A percentile compares a stretch with the other conserved stretches of the same genome.
Evolutionary conservation across 2,113 vertebrate species (phyloP).

Genomic region (Entomyzon cyanotis): DNA sequence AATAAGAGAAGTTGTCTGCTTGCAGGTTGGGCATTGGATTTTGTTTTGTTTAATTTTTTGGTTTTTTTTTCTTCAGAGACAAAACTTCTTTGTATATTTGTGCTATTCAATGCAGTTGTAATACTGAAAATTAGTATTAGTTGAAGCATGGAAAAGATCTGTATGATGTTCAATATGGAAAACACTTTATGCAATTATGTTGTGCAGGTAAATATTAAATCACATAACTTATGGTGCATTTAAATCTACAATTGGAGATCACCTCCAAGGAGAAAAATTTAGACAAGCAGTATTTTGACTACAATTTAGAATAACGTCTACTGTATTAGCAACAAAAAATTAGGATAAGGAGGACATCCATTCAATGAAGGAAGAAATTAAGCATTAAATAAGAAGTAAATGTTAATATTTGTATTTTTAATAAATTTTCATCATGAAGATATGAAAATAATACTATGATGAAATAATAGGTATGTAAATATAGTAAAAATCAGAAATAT

Average conservation of each 20-base stretch:
- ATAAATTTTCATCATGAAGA: neutral
- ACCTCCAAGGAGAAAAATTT: neutral
- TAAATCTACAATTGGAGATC: neutral
- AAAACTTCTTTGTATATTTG: neutral
- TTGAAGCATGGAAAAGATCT: neutral
- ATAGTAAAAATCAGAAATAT: neutral
- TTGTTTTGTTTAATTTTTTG: neutral
- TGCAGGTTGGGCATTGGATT: neutral
- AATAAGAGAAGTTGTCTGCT: neutral
- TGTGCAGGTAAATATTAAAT: neutral
- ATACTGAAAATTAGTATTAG: neutral
- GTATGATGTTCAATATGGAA: neutral
- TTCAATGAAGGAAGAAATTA: neutral
- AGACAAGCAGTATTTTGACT: neutral
- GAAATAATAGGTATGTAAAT: neutral
- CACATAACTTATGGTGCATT: neutral
- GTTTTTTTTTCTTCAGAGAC: neutral
- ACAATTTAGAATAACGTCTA: neutral
- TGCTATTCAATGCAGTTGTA: neutral
- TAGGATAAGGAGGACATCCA: rapidly evolving
- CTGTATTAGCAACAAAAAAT: neutral
- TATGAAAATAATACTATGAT: neutral
- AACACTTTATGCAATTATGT: neutral
- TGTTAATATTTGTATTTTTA: neutral
- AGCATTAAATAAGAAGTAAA: neutral